Percentiles rank a stretch among this genome's conserved stretches.
Evolutionary conservation across 2,888 invertebrate genomes (phyloP).

Genomic region (Dorcus parallelipipedus): DNA sequence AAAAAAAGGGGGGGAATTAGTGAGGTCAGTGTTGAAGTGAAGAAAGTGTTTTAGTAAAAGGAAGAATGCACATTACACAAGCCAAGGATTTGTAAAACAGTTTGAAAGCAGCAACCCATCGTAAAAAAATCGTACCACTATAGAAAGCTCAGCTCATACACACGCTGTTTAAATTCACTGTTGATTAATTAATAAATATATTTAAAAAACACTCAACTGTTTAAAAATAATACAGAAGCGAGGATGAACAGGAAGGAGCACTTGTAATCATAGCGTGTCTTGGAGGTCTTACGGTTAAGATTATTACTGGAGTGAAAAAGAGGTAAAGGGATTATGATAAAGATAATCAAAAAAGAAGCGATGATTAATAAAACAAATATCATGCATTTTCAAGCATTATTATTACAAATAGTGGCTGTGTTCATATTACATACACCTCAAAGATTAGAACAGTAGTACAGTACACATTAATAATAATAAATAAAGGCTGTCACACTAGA

Average conservation of each 20-base stretch:
- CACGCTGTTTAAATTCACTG: slow-evolving; percentile 12
- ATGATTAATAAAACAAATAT: slow-evolving; percentile 74
- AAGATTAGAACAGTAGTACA: slow-evolving; percentile 54
- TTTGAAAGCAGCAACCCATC: slow-evolving; percentile 32
- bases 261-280: slow-evolving; percentile 26
- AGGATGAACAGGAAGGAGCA: slow-evolving; percentile 23
- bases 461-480: slow-evolving; percentile 49
- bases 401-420: slow-evolving; percentile 76
- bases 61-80: slow-evolving; percentile 43
- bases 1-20: slow-evolving; percentile 2
- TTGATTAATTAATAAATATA: slow-evolving; percentile 16
- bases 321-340: slow-evolving; percentile 24
- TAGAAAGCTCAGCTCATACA: slow-evolving; percentile 22
- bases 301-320: slow-evolving; percentile 32
- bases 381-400: slow-evolving; percentile 86
- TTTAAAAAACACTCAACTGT: slow-evolving; percentile 18
- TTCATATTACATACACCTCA: slow-evolving; percentile 55
- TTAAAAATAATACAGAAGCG: slow-evolving; percentile 24
- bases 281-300: slow-evolving; percentile 16
- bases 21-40: slow-evolving; percentile 16
- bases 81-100: slow-evolving; percentile 26
- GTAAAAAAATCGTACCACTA: slow-evolving; percentile 24
- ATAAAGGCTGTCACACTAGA: slow-evolving; percentile 40
- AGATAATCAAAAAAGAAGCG: slow-evolving; percentile 45
- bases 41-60: slow-evolving; percentile 16